These are phyloP conservation scores for Hybos culiciformis DNA, from an alignment of 2,888 invertebrate genomes.

Conservation along the genomic window DNA sequence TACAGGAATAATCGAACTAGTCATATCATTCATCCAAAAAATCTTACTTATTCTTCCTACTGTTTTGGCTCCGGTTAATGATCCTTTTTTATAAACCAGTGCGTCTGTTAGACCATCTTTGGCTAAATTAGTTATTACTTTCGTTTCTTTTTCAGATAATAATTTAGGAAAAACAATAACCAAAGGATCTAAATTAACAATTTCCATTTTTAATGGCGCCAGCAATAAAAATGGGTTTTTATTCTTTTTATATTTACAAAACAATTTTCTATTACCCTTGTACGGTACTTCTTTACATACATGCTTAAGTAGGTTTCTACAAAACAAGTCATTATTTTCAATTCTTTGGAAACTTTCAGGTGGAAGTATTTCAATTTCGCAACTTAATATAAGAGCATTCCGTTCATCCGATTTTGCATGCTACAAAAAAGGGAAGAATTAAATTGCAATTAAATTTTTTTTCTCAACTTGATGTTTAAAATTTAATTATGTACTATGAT, in stretches of 20 bases:
- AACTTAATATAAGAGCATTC: too few species aligned
- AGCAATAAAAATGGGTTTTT: slow-evolving; percentile 20
- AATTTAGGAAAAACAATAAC: slow-evolving; percentile 27
- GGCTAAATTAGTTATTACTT: slow-evolving; percentile 19
- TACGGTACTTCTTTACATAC: too few species aligned
- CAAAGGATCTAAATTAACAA: slow-evolving; percentile 23
- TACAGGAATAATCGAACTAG: slow-evolving; percentile 15
- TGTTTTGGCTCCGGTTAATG: slow-evolving; percentile 11
- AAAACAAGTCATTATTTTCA: too few species aligned
- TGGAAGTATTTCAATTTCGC: too few species aligned
- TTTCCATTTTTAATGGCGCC: slow-evolving; percentile 29
- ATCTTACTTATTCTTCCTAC: slow-evolving; percentile 25
- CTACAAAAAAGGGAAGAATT: too few species aligned
- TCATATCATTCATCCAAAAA: slow-evolving; percentile 23
- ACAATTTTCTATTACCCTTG: too few species aligned
- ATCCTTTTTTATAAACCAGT: slow-evolving; percentile 18
- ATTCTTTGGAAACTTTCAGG: too few species aligned
- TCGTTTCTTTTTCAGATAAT: slow-evolving; percentile 22
- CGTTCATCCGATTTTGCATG: too few species aligned
- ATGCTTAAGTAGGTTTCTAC: too few species aligned
- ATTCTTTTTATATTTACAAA: slow-evolving; percentile 3
- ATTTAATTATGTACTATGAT: too few species aligned
- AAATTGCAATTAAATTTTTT: too few species aligned
- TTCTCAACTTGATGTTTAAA: too few species aligned
- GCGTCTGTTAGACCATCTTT: slow-evolving; percentile 22